A percentile compares a stretch with the other conserved stretches of the same genome.
phyloP scores from a whole-genome alignment of 2,888 invertebrate species.

The Chloroclysta siterata region DNA sequence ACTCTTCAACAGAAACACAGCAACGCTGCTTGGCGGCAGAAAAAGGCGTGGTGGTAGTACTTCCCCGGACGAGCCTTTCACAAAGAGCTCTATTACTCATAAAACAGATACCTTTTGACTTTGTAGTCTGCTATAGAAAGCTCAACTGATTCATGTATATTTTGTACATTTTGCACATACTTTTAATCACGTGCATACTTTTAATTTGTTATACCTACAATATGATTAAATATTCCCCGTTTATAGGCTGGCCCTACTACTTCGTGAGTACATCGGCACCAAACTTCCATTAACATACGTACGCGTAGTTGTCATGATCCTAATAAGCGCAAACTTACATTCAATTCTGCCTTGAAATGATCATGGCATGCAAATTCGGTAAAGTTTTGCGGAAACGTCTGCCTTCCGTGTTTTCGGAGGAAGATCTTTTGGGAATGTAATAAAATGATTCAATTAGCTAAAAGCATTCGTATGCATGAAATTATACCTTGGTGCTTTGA shows the following conservation, averaged over 20 bases:
- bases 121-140: too few species aligned
- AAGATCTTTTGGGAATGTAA: slow-evolving; percentile 17
- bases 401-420: slow-evolving; percentile 13
- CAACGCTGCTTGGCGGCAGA: too few species aligned
- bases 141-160: too few species aligned
- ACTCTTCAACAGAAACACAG: too few species aligned
- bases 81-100: too few species aligned
- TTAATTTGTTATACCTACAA: too few species aligned
- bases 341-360: slow-evolving; percentile 23
- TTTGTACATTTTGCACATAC: too few species aligned
- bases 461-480: slow-evolving; percentile 16
- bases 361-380: slow-evolving; percentile 16
- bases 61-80: too few species aligned
- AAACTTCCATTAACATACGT: background rate
- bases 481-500: slow-evolving; percentile 18
- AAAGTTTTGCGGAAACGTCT: slow-evolving; percentile 22
- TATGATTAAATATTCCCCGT: too few species aligned
- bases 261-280: background rate
- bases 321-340: slow-evolving; percentile 10
- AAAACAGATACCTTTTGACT: too few species aligned
- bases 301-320: background rate
- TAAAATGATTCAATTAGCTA: slow-evolving; percentile 26
- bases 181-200: too few species aligned
- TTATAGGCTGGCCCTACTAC: background rate
- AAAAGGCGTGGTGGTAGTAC: too few species aligned